Conservation (phyloP, 2,888 invertebrate species). For the Atherix ibis region DNA sequence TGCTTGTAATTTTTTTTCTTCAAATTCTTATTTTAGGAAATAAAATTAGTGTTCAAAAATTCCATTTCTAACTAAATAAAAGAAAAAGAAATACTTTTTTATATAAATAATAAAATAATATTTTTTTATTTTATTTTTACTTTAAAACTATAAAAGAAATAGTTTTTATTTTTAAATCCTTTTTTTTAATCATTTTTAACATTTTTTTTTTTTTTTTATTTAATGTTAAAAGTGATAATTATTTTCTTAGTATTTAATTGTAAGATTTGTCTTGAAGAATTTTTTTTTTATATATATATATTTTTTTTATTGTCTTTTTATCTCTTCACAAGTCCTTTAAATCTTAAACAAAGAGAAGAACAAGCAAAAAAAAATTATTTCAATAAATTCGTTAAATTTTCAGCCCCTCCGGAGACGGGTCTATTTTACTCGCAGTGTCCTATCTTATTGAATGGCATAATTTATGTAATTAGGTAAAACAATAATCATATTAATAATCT, state of each 20-base stretch:
- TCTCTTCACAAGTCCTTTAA: no score
- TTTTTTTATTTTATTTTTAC: slow-evolving; percentile 1
- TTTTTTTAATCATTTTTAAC: no score
- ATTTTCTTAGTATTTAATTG: no score
- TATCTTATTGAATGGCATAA: slow-evolving; percentile 33
- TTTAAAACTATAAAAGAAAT: slow-evolving; percentile 10
- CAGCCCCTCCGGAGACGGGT: slow-evolving; percentile 32
- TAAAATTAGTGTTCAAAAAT: no score
- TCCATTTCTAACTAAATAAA: no score
- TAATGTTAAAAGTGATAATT: no score
- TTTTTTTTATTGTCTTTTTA: neutral
- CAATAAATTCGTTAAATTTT: slow-evolving; percentile 16
- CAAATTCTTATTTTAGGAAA: no score
- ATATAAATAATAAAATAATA: no score
- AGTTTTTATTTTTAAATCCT: no score
- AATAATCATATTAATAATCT: slow-evolving; percentile 2
- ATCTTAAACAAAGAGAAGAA: no score
- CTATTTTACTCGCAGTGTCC: slow-evolving; percentile 33
- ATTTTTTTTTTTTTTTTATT: neutral
- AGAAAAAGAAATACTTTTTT: no score
- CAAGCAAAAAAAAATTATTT: slow-evolving; percentile 8
- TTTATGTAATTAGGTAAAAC: slow-evolving; percentile 33
- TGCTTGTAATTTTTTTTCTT: no score
- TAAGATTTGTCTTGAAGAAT: neutral
- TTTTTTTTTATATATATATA: neutral